phyloP scores from a whole-genome alignment of 2,797 vertebrate species.

The Erethizon dorsatum region DNA sequence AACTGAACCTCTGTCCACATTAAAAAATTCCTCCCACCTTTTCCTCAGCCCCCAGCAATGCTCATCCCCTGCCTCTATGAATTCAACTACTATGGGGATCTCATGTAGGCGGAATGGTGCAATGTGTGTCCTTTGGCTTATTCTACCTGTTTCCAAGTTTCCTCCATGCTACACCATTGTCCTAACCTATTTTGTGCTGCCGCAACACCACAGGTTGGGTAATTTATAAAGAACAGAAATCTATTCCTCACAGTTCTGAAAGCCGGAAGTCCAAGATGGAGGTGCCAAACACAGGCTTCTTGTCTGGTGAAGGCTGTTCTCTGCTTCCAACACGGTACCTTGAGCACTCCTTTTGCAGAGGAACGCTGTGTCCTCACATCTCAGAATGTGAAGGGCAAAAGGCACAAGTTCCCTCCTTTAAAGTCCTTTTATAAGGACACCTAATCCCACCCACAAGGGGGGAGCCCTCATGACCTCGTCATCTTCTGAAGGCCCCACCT shows the following conservation, averaged over 20 bases:
- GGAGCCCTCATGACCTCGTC: not conserved
- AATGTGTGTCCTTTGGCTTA: not conserved
- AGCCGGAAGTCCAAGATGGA: not conserved
- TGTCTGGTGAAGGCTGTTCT: not conserved
- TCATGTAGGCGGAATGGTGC: fast-evolving
- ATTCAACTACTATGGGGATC: not conserved
- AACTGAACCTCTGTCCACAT: not conserved
- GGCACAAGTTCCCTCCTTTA: not conserved
- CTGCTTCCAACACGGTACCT: not conserved
- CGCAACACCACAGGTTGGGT: not conserved
- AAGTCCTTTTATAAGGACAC: not conserved
- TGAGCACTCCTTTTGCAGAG: not conserved
- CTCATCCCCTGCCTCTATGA: fast-evolving
- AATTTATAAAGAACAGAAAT: not conserved
- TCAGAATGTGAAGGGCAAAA: not conserved
- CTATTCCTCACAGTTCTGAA: not conserved
- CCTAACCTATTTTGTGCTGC: not conserved
- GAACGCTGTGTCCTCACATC: not conserved
- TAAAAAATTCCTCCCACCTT: fast-evolving
- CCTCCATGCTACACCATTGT: fast-evolving
- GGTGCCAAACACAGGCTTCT: not conserved
- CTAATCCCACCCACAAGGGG: not conserved
- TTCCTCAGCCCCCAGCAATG: not conserved
- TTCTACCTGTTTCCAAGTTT: not conserved
- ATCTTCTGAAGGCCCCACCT: not conserved